These are phyloP conservation scores for Ectobius pallidus DNA, from an alignment of 2,888 invertebrate species.

Conservation along the genomic window DNA sequence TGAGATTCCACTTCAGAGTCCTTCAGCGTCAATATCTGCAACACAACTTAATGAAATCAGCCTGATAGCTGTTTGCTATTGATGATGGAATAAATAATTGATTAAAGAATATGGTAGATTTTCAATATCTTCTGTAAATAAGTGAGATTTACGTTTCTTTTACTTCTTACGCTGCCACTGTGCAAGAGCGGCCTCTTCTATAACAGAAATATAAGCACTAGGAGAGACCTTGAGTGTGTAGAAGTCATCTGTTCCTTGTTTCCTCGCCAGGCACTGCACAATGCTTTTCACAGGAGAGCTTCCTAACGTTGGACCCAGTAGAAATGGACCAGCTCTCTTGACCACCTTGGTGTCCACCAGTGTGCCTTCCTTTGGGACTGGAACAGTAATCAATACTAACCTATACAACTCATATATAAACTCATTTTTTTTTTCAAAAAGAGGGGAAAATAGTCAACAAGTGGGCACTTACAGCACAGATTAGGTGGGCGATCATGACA, in stretches of 20 bases:
- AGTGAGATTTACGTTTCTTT: no score
- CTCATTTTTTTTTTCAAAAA: background rate
- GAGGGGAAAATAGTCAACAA: no score
- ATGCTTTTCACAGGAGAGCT: constrained; percentile 78
- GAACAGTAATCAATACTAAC: no score
- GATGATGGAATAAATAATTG: no score
- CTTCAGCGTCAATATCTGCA: constrained; percentile 49
- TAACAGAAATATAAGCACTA: no score
- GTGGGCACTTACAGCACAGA: no score
- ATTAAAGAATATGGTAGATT: no score
- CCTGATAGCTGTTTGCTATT: no score
- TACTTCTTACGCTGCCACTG: no score
- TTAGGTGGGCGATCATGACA: no score
- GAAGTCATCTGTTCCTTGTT: constrained; percentile 71
- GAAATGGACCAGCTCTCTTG: constrained; percentile 70
- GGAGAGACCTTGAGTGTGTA: constrained; percentile 76
- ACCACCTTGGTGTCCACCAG: constrained; percentile 61
- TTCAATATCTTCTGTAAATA: no score
- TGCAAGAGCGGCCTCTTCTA: no score
- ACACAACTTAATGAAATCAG: constrained; percentile 25
- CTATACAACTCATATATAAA: background rate
- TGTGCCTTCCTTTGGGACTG: constrained; percentile 60
- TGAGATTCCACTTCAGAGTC: constrained; percentile 64
- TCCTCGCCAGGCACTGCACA: constrained; percentile 74
- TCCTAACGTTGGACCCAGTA: constrained; percentile 72